Evolutionary conservation across 2,113 vertebrate species (phyloP).

Genomic region (Erinaceus europaeus): DNA sequence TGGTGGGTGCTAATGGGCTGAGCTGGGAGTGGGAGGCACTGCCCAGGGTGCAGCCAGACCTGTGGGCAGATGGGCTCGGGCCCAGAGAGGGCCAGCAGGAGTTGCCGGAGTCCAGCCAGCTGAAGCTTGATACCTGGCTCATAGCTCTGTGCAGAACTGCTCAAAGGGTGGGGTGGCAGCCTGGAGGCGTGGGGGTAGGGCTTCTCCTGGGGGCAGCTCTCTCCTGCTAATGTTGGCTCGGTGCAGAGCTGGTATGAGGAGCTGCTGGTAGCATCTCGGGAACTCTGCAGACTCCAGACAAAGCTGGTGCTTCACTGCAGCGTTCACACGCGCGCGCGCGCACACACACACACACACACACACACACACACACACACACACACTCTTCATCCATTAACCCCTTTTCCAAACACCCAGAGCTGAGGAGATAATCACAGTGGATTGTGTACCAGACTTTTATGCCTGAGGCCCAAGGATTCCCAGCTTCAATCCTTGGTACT

Average conservation of each 20-base stretch:
- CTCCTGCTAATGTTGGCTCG: slow-evolving; percentile 43
- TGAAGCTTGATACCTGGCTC: slow-evolving; percentile 61
- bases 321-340: background rate
- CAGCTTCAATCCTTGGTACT: no score
- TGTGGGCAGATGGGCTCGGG: slow-evolving; percentile 37
- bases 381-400: no score
- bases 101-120: slow-evolving; percentile 21
- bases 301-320: background rate
- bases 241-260: background rate
- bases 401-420: background rate
- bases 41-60: background rate
- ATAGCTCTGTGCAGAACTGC: slow-evolving; percentile 6
- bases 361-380: background rate
- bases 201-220: background rate
- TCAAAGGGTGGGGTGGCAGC: slow-evolving; percentile 37
- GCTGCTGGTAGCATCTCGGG: slow-evolving; percentile 7
- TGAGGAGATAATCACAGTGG: no score
- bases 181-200: background rate
- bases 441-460: no score
- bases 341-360: background rate
- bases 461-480: no score
- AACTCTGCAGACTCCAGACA: background rate
- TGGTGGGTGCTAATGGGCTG: background rate
- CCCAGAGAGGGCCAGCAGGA: slow-evolving; percentile 7
- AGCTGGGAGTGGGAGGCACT: background rate